These are phyloP conservation scores for Lordiphosa clarofinis DNA, from an alignment of 1,140 invertebrate species.

Conservation along the genomic window DNA sequence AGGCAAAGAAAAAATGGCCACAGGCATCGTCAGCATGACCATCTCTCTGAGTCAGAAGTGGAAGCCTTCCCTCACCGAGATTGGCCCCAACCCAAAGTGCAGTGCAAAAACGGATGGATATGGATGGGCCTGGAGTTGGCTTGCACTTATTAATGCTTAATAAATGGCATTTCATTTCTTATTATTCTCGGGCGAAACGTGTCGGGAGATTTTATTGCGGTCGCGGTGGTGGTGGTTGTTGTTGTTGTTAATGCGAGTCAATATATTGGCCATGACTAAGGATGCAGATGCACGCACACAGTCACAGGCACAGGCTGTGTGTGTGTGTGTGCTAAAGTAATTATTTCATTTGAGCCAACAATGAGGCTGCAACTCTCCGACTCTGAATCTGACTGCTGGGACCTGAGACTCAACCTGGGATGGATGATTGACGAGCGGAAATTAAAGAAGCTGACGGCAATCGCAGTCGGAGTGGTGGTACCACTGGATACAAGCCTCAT, in stretches of 20 bases:
- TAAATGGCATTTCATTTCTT: slow-evolving; percentile 79
- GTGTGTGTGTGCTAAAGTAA: slow-evolving; percentile 67
- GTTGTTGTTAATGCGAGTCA: slow-evolving; percentile 70
- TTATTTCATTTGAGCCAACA: slow-evolving; percentile 78
- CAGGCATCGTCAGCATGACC: slow-evolving; percentile 32
- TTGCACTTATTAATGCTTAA: slow-evolving; percentile 79
- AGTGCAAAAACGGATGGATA: slow-evolving; percentile 47
- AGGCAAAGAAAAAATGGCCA: slow-evolving; percentile 27
- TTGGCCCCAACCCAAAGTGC: slow-evolving; percentile 30
- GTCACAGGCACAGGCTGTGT: slow-evolving; percentile 10
- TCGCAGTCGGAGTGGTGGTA: slow-evolving; percentile 39
- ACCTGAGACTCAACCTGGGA: slow-evolving; percentile 40
- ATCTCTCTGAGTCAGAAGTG: slow-evolving; percentile 47
- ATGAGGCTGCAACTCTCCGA: slow-evolving; percentile 69
- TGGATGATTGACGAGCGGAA: slow-evolving; percentile 73
- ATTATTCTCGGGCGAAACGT: slow-evolving; percentile 72
- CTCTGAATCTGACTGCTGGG: slow-evolving; percentile 19
- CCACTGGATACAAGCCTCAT: slow-evolving; percentile 26
- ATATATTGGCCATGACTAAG: slow-evolving; percentile 77
- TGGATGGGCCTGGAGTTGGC: slow-evolving; percentile 53
- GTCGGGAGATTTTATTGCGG: slow-evolving; percentile 69
- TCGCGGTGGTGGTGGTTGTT: slow-evolving; percentile 31
- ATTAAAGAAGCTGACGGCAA: slow-evolving; percentile 69
- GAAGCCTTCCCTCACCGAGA: not conserved
- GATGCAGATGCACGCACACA: slow-evolving; percentile 46